Evolutionary conservation across 2,113 vertebrate genomes (phyloP).

Genomic region (Vidua macroura): DNA sequence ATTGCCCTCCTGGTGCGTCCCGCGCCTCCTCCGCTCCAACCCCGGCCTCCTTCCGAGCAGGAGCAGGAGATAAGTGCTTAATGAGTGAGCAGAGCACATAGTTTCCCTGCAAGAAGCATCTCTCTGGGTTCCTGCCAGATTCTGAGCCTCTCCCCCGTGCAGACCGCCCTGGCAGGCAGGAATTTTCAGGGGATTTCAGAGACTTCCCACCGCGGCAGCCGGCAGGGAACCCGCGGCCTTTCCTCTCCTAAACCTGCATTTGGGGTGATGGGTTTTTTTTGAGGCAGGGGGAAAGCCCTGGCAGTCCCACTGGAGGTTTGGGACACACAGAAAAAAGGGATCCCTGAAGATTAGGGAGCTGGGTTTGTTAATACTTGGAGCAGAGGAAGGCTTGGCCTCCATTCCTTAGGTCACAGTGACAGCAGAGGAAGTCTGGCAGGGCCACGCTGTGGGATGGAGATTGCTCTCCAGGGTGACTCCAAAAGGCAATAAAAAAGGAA

Average conservation of each 20-base stretch:
- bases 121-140: not conserved
- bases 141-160: not conserved
- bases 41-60: not conserved
- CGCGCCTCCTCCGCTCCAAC: not conserved
- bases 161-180: not conserved
- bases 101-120: not conserved
- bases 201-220: not conserved
- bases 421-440: slow-evolving; percentile 62
- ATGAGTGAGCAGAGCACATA: not conserved
- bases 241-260: fast-evolving
- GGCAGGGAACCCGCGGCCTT: not conserved
- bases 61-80: slow-evolving; percentile 12
- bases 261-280: not conserved
- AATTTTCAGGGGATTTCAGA: not conserved
- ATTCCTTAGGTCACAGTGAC: slow-evolving; percentile 20
- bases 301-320: not conserved
- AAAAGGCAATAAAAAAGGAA: slow-evolving; percentile 50
- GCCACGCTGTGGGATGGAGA: slow-evolving; percentile 22
- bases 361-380: not conserved
- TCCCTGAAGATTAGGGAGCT: not conserved
- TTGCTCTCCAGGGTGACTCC: slow-evolving; percentile 63
- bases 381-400: not conserved
- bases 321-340: not conserved
- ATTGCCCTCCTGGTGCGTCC: not conserved
- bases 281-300: fast-evolving